A percentile compares a stretch with the other conserved stretches of the same genome.
These are phyloP conservation scores for Unio delphinus DNA, from an alignment of 2,888 invertebrate genomes.

Conservation along the genomic window DNA sequence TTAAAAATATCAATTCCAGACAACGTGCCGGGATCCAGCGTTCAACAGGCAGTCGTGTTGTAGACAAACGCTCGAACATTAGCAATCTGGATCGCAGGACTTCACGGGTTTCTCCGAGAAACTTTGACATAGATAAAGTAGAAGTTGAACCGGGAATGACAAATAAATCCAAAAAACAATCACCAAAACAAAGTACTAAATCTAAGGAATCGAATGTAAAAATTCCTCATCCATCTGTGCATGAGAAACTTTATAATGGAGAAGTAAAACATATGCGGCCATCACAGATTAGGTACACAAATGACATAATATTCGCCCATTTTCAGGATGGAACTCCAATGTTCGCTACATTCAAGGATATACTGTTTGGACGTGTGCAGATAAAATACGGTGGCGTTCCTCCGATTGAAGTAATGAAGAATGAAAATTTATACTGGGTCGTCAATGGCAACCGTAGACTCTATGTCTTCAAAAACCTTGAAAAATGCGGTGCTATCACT, in stretches of 20 bases:
- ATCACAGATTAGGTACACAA: conserved; percentile 33
- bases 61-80: not conserved
- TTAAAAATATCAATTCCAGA: no score
- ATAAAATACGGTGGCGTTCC: conserved; percentile 31
- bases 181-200: no score
- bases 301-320: conserved; percentile 35
- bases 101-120: no score
- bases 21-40: no score
- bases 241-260: conserved; percentile 22
- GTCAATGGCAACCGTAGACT: conserved; percentile 39
- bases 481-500: conserved; percentile 28
- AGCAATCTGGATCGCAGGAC: not conserved
- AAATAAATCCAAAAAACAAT: no score
- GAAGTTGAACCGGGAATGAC: no score
- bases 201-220: no score
- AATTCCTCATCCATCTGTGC: no score
- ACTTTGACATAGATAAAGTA: no score
- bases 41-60: not conserved
- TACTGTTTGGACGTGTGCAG: conserved; percentile 23
- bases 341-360: conserved; percentile 26
- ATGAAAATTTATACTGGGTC: conserved; percentile 25
- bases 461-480: conserved; percentile 24
- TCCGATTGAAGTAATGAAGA: conserved; percentile 33
- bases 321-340: conserved; percentile 32
- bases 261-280: conserved; percentile 32